Base-by-base conservation (phyloP, 2,797 vertebrate genomes). In the Phataginus tetradactyla region DNA sequence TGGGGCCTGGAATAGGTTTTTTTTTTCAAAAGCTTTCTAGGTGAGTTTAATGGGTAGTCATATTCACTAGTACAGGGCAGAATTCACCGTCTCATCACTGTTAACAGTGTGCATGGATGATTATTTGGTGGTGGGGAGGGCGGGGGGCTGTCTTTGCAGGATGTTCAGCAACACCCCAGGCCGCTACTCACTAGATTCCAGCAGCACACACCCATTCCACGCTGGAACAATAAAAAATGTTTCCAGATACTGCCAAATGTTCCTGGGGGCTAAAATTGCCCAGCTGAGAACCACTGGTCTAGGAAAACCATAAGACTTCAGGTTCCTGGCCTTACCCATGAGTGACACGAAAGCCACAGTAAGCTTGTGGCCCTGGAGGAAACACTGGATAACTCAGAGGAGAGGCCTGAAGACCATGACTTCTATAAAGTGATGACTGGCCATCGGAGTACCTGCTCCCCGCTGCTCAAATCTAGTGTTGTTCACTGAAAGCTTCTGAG, bases 11-110 rank as follows among this genome's bases (percentile, higher is more conserved):
- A n/a, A n/a, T n/a, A n/a, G n/a, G n/a, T 69, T 63, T 63, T 69
- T 68, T 72, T 89, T 86, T 86, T 68, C 32, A 86, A 78, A 37
- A 92, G n/a, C 37, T 74, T 20, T 96, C 69, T 42, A 63, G 17
- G 5, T 86, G 14, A 53, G 75, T 95, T 27, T 23, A 63, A 57
- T 1, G 7, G 11, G 53, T 27, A 79, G 7, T 32, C 27, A 55
- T 4, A 88, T n/a, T 96, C 57, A 64, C 17, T 96, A 29, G 27
- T 74, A 49, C 85, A 80, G 25, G 42, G 21, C 7, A 59, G 59
- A 49, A 5, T 90, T 83, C n/a, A 49, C 63, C 83, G 15, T n/a
- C 15, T 69, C 75, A 69, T 32, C 21, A 77, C 17, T 34, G 39
- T 72, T 92, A 92, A 45, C 3, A 92, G 90, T 63, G 90, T 77